Evolutionary conservation across 2,797 vertebrate genomes (phyloP).

Genomic region (Enoplosus armatus): DNA sequence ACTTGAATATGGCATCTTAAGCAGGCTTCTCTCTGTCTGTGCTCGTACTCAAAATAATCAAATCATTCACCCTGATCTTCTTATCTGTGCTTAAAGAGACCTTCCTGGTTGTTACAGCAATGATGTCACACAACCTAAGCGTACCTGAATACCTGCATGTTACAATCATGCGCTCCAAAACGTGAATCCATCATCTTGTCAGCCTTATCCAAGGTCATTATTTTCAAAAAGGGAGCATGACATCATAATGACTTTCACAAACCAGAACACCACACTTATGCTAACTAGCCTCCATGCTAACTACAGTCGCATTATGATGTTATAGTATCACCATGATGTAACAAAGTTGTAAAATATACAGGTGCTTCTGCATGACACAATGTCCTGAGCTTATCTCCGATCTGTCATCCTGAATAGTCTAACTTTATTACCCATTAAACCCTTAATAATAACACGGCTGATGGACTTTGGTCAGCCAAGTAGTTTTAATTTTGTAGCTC

Average conservation of each 20-base stretch:
- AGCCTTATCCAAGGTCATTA: not conserved
- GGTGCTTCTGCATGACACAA: conserved; percentile 27
- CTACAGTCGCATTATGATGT: conserved; percentile 2
- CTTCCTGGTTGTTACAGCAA: not conserved
- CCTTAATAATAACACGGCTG: not conserved
- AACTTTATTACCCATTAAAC: conserved; percentile 7
- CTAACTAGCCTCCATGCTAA: not conserved
- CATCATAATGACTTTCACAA: conserved; percentile 5
- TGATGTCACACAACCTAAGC: conserved; percentile 25
- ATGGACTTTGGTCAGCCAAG: conserved; percentile 32
- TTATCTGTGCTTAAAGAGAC: conserved; percentile 36
- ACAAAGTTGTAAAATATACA: not conserved
- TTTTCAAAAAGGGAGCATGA: not conserved
- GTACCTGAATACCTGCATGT: not conserved
- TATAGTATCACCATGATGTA: not conserved
- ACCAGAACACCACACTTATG: not conserved
- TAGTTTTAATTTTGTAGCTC: not conserved
- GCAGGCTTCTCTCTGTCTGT: conserved; percentile 16
- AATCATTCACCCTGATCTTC: conserved; percentile 18
- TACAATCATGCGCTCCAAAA: not conserved
- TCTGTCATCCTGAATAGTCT: not conserved
- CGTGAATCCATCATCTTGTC: conserved; percentile 6
- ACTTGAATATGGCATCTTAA: conserved; percentile 9
- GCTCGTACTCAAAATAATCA: conserved; percentile 4
- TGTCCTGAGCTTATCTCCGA: conserved; percentile 3